Evolutionary conservation across 1,140 invertebrate species (phyloP), one percentile per base, ranked within the genome.

Genomic region (Manduca sexta): DNA sequence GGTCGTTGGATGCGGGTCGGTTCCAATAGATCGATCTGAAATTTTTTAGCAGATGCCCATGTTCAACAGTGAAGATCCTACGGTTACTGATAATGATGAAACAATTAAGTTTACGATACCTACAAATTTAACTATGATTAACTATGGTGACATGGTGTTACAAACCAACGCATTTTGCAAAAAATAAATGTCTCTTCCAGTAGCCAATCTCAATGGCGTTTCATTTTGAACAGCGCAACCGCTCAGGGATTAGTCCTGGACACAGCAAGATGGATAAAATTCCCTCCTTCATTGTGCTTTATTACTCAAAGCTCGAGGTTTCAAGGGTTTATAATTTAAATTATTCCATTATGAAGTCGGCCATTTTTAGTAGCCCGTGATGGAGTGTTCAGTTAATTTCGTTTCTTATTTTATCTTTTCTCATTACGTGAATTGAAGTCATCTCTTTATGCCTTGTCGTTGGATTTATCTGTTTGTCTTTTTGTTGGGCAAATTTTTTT

Each of bases 251-350:
- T 64, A 70, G 17, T 18, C 53, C 45, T 47, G 49, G 63, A 63
- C 66, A 67, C 55, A 51, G 46, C 49, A 50, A 59, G 65, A 60
- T 39, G 61, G 63, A 66, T 69, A 42, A 26, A 26, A 21, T 42
- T 42, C 40, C 21, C 40, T 52, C 64, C 60, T 56, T 56, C 60
- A 60, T 61, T 61, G 61, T 64, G 57, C 58, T 65, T 69, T 68
- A 72, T 69, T 69, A 56, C 63, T 48, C 34, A 41, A 50, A 49
- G 59, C 54, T 47, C 39, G 46, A 53, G 47, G 51, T 58, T 52
- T 39, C 15, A 34, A 51, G 43, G 51, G 46, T 37, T 49, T 52
- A 60, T 52, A 45, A 52, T 56, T 60, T 56, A 52, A 49, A 56
- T 60, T 51, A 53, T 50, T 54, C 51, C 40, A 48, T 44, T 48